Base-by-base conservation (phyloP, 1,140 invertebrate species). In the Musca vetustissima region DNA sequence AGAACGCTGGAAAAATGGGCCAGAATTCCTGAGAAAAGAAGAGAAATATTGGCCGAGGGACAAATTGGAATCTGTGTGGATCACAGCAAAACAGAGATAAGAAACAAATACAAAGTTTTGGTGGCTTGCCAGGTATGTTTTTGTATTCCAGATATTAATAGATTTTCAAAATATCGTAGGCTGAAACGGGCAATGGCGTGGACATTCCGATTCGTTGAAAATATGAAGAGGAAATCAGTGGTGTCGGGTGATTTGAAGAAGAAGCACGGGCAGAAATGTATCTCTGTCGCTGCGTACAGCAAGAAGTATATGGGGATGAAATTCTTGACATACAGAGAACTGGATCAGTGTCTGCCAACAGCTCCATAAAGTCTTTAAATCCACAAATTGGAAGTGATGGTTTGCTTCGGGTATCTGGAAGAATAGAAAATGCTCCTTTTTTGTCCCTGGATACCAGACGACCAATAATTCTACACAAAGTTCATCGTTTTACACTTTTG, bases 1-100 rank as follows among this genome's bases (percentile, higher is more conserved):
- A 7, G 14, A 4, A 22, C 17, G 64, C 15, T 67, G 66, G 66
- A 52, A 50, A 17, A 67, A 53, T 53, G 66, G 47, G 1, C 64
- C 64, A 19, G 36, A 49, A 28, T 49, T 48, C n/a, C 21, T 48
- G 22, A 21, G 24, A 7, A n/a, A 22, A 24, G 8, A 7, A 15
- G 24, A 67, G 25, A n/a, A 52, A 2, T 15, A 8, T 11, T 67
- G 66, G 50, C 66, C 66, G n/a, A n/a, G n/a, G n/a, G n/a, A n/a
- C n/a, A n/a, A n/a, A n/a, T n/a, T n/a, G n/a, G n/a, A n/a, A n/a
- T n/a, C n/a, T n/a, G n/a, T n/a, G n/a, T n/a, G n/a, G n/a, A n/a
- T n/a, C n/a, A n/a, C n/a, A n/a, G n/a, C n/a, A n/a, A n/a, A n/a
- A n/a, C n/a, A n/a, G n/a, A n/a, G n/a, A n/a, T n/a, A n/a, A n/a